Evolutionary conservation across 2,113 vertebrate genomes (phyloP), one percentile per base, ranked within the genome.

Genomic region (Pica pica): DNA sequence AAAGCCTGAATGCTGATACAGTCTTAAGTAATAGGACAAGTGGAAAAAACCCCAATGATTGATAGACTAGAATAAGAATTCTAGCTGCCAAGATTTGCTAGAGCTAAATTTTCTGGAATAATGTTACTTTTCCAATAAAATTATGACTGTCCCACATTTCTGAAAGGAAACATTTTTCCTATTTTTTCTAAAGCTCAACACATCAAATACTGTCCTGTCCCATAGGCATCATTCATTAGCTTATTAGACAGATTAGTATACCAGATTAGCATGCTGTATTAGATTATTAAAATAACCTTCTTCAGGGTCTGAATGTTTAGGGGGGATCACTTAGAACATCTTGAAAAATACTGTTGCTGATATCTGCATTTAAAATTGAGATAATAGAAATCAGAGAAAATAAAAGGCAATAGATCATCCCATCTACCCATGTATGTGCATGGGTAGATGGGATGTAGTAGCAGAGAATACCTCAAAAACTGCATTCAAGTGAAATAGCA

Each of bases 11-110:
- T 59, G 35, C 24, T 75, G 33, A 59, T 50, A 27, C 26, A 70
- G 23, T 59, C 83, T 92, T 35, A 59, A 95, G 39, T 52, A 50
- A 88, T 3, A 37, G 27, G 18, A 67, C 65, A 82, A 46, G 37
- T 42, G 9, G 20, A 31, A 87, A 59, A 75, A 78, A 0, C 0
- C 1, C 18, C 35, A 57, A 0, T 35, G 15, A 53, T 0, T 56
- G 16, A 67, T 39, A 44, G 31, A 52, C 19, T 68, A 2, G 0
- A 55, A 35, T 30, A 89, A 78, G 49, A 39, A 83, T 35, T 83
- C 27, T 64, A 52, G 15, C 16, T 81, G 44, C 21, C 42, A 89
- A 69, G 39, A 61, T 37, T 69, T 56, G 8, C 22, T 87, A 91
- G 24, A 39, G 31, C 31, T 50, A 76, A 57, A 55, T 19, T 60